Evolutionary conservation across 2,113 vertebrate genomes (phyloP).

Genomic region (Rhinogobius similis): DNA sequence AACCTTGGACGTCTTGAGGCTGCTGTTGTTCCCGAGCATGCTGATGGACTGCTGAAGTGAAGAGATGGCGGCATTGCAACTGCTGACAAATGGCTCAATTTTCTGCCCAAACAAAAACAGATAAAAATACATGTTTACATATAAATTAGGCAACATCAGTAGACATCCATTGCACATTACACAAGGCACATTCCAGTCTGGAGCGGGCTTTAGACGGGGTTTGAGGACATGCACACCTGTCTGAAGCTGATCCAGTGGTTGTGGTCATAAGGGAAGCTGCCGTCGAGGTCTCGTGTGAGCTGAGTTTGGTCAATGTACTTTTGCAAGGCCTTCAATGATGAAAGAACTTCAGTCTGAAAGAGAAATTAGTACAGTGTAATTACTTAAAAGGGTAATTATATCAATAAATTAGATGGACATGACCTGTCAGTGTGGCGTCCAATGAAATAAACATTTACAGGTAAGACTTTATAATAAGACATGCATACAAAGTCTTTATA

Average conservation of each 20-base stretch:
- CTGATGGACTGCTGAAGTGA: slow-evolving; percentile 77
- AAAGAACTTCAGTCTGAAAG: slow-evolving; percentile 79
- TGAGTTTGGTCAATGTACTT: slow-evolving; percentile 82
- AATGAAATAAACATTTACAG: not conserved
- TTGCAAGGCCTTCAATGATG: slow-evolving; percentile 80
- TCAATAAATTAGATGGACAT: not conserved
- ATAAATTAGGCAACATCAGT: not conserved
- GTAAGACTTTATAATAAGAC: too few species aligned
- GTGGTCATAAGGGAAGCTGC: slow-evolving; percentile 81
- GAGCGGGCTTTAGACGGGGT: not conserved
- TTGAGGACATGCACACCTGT: slow-evolving; percentile 63
- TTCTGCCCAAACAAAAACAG: slow-evolving; percentile 65
- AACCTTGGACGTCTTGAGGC: slow-evolving; percentile 75
- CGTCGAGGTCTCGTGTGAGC: slow-evolving; percentile 80
- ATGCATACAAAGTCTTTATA: too few species aligned
- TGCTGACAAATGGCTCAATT: slow-evolving; percentile 80
- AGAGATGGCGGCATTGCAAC: slow-evolving; percentile 75
- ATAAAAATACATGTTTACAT: not conserved
- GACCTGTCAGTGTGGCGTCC: not conserved
- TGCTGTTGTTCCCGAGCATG: slow-evolving; percentile 66
- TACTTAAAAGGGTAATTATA: not conserved
- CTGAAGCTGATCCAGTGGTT: slow-evolving; percentile 83
- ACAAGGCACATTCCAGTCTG: not conserved
- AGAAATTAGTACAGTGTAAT: slow-evolving; percentile 13
- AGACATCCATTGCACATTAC: not conserved